phyloP scores from a whole-genome alignment of 1,140 invertebrate genomes.

The Drosophila kurseongensis region DNA sequence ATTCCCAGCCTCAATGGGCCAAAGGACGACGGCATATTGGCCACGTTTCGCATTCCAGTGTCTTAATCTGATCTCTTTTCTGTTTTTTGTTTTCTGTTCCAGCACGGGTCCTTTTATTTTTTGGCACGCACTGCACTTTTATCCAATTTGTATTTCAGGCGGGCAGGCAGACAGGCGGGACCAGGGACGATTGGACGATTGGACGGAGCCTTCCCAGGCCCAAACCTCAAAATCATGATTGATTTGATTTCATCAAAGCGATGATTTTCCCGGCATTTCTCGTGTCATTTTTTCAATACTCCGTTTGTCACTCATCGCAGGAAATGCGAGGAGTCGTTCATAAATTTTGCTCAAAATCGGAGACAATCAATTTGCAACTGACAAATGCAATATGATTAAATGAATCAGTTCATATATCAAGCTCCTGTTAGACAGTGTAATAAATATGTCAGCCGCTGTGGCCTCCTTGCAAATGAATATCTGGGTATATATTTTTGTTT shows the following conservation, averaged over 20 bases:
- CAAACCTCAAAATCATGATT: constrained; percentile 33
- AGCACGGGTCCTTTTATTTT: constrained; percentile 12
- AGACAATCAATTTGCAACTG: constrained; percentile 47
- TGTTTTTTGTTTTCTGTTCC: background rate
- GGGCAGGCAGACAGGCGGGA: background rate
- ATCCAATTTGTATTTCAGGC: constrained; percentile 49
- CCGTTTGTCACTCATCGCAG: constrained; percentile 13
- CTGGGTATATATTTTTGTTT: constrained; percentile 13
- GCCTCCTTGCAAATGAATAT: constrained; percentile 12
- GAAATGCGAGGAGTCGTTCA: background rate
- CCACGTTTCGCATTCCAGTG: constrained; percentile 50
- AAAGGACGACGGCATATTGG: constrained; percentile 36
- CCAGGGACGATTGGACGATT: background rate
- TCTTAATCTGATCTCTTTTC: constrained; percentile 39
- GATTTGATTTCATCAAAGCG: constrained; percentile 40
- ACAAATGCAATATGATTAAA: constrained; percentile 49
- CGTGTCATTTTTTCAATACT: constrained; percentile 20
- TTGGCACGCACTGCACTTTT: constrained; percentile 53
- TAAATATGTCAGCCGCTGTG: constrained; percentile 53
- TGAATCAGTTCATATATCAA: constrained; percentile 46
- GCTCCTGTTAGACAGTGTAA: constrained; percentile 53
- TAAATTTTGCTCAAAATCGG: constrained; percentile 14
- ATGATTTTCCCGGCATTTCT: constrained; percentile 38
- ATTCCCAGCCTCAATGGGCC: constrained; percentile 26
- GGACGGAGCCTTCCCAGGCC: background rate